A percentile compares a stretch with the other conserved stretches of the same genome.
Evolutionary conservation across 2,113 vertebrate species (phyloP).

Genomic region (Bostrychus sinensis): DNA sequence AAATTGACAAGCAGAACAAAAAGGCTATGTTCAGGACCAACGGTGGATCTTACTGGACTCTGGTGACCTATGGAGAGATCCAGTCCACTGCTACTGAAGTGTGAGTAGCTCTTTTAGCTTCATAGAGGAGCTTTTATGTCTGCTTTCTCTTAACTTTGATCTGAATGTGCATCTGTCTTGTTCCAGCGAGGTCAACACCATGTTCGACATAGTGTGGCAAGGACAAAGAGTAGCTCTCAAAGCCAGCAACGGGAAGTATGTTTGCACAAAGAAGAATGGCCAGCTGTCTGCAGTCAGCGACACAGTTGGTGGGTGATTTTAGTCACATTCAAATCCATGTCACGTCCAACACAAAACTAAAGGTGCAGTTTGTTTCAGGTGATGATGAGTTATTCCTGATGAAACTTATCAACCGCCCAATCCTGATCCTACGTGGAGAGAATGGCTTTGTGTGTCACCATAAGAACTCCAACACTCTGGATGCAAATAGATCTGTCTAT

Average conservation of each 20-base stretch:
- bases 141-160: neutral
- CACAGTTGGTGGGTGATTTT: constrained; percentile 82
- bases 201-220: constrained; percentile 95
- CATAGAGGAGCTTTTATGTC: neutral
- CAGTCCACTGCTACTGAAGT: constrained; percentile 90
- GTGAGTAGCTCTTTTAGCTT: constrained; percentile 75
- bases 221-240: constrained; percentile 89
- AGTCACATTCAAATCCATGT: neutral
- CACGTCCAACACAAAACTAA: neutral
- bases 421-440: constrained; percentile 90
- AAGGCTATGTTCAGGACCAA: constrained; percentile 92
- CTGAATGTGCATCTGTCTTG: neutral
- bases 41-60: constrained; percentile 91
- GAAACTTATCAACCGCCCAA: constrained; percentile 95
- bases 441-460: constrained; percentile 94
- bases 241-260: constrained; percentile 92
- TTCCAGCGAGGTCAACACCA: constrained; percentile 85
- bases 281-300: constrained; percentile 93
- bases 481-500: constrained; percentile 90
- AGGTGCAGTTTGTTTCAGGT: constrained; percentile 71
- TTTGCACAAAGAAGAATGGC: constrained; percentile 95
- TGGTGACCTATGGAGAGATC: constrained; percentile 92
- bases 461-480: constrained; percentile 90
- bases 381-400: constrained; percentile 89
- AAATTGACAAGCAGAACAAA: constrained; percentile 88